Conservation (phyloP, 2,113 vertebrate genomes). For the Bungarus multicinctus region DNA sequence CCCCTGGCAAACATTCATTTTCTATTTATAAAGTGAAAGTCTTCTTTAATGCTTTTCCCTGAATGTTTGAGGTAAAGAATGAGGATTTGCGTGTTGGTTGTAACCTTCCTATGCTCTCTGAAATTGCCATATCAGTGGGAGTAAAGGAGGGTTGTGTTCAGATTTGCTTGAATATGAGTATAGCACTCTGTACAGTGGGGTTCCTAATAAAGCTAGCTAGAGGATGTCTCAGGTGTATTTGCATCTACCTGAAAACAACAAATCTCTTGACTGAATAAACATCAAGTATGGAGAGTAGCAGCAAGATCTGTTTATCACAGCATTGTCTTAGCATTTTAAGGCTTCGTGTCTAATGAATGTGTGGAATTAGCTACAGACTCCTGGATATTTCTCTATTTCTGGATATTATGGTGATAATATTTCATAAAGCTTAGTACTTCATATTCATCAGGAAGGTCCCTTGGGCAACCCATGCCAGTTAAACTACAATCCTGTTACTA, state of each 20-base stretch:
- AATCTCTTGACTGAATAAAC: neutral
- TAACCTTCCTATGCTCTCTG: neutral
- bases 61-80: neutral
- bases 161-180: neutral
- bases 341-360: neutral
- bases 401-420: slow-evolving; percentile 19
- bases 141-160: neutral
- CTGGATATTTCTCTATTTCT: neutral
- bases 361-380: neutral
- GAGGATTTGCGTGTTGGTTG: neutral
- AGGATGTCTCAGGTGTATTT: neutral
- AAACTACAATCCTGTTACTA: slow-evolving; percentile 41
- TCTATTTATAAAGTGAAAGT: neutral
- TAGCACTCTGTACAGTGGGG: neutral
- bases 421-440: slow-evolving; percentile 3
- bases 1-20: neutral
- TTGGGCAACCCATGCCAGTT: slow-evolving; percentile 40
- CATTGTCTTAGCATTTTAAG: neutral
- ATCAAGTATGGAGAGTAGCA: neutral
- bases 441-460: neutral
- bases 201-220: neutral
- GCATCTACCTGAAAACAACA: neutral
- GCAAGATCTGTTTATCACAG: neutral
- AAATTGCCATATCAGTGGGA: neutral
- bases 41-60: neutral